Percentiles rank a stretch among this genome's conserved stretches.
Conservation (phyloP, 2,797 vertebrate genomes). For the Salarias fasciatus region DNA sequence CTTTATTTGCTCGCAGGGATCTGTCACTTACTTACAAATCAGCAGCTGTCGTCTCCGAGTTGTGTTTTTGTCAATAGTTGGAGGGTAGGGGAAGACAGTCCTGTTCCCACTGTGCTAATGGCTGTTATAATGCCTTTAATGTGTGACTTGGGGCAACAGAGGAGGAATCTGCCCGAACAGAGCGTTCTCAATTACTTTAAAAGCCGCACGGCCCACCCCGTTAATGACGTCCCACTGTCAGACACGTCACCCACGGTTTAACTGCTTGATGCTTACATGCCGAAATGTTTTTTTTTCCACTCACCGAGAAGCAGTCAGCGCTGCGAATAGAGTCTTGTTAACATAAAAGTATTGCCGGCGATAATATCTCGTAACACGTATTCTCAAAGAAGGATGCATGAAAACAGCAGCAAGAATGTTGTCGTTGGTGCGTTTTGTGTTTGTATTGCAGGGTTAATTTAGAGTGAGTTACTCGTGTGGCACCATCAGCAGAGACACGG, state of each 20-base stretch:
- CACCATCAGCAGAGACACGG: constrained; percentile 42
- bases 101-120: constrained; percentile 59
- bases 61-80: constrained; percentile 77
- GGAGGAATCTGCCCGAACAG: constrained; percentile 64
- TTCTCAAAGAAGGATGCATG: background rate
- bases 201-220: constrained; percentile 52
- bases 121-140: constrained; percentile 77
- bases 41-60: constrained; percentile 65
- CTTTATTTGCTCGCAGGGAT: constrained; percentile 72
- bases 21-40: constrained; percentile 69
- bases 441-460: constrained; percentile 19
- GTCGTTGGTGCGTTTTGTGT: constrained; percentile 11
- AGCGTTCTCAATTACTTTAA: constrained; percentile 73
- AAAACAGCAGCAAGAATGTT: background rate
- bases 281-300: constrained; percentile 24
- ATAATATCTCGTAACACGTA: constrained; percentile 1
- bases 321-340: constrained; percentile 3
- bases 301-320: constrained; percentile 13
- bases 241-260: constrained; percentile 44
- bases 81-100: constrained; percentile 54
- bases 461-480: constrained; percentile 31
- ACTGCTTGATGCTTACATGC: constrained; percentile 23
- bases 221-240: constrained; percentile 65
- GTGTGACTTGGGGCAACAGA: constrained; percentile 62
- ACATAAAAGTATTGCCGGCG: background rate